These are phyloP conservation scores for Tyrophagus putrescentiae DNA, from an alignment of 1,140 invertebrate species.

Conservation along the genomic window DNA sequence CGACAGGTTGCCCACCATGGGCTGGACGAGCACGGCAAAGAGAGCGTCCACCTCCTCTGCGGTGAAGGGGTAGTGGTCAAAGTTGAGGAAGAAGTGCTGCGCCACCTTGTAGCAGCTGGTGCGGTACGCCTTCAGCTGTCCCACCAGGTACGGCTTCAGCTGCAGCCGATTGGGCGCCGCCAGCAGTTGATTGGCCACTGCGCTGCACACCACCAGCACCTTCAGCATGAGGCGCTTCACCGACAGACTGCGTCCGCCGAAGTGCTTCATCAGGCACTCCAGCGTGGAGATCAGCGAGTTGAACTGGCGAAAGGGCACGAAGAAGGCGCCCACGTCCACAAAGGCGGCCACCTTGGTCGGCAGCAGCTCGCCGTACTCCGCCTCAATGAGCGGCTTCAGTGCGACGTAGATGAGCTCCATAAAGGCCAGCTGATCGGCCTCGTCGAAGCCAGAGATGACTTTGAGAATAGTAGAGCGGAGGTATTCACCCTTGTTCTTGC, in stretches of 20 bases:
- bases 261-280: constrained; percentile 63
- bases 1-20: constrained; percentile 45
- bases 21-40: constrained; percentile 63
- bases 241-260: constrained; percentile 54
- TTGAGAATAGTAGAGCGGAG: constrained; percentile 59
- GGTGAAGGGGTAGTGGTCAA: constrained; percentile 57
- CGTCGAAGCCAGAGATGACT: constrained; percentile 62
- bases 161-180: constrained; percentile 27
- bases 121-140: constrained; percentile 48
- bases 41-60: constrained; percentile 53
- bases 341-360: not conserved
- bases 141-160: constrained; percentile 30
- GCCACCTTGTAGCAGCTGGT: constrained; percentile 24
- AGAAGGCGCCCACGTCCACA: constrained; percentile 5
- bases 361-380: constrained; percentile 20
- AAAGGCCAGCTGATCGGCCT: constrained; percentile 60
- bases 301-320: constrained; percentile 12
- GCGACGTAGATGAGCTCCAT: constrained; percentile 65
- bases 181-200: constrained; percentile 46
- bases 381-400: constrained; percentile 47
- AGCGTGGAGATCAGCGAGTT: constrained; percentile 33
- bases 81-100: constrained; percentile 55
- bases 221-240: constrained; percentile 54
- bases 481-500: constrained; percentile 51
- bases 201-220: constrained; percentile 51